phyloP scores from a whole-genome alignment of 2,888 invertebrate genomes.

The Cephus nigrinus region DNA sequence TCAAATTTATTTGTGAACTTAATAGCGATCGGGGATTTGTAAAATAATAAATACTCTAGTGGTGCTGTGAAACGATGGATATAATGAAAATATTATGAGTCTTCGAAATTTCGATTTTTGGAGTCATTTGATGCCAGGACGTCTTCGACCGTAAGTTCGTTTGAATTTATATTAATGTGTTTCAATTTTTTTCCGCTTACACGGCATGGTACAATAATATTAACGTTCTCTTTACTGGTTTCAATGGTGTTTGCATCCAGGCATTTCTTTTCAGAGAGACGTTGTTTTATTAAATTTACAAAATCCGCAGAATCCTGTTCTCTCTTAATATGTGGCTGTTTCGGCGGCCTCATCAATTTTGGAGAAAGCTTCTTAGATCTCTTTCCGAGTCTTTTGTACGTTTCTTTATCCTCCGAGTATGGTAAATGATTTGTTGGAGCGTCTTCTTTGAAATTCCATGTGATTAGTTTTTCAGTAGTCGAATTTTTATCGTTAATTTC shows the following conservation, averaged over 20 bases:
- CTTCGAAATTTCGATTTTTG: neutral
- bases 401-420: neutral
- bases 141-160: neutral
- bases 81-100: neutral
- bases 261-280: constrained; percentile 32
- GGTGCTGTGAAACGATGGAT: neutral
- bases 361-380: neutral
- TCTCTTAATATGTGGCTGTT: neutral
- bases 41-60: neutral
- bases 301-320: constrained; percentile 24
- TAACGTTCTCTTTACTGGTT: neutral
- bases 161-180: neutral
- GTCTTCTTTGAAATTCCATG: neutral
- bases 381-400: neutral
- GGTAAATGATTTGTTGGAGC: neutral
- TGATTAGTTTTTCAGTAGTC: neutral
- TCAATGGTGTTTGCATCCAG: neutral
- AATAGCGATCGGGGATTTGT: neutral
- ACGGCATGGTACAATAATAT: neutral
- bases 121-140: neutral
- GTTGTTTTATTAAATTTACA: constrained; percentile 33
- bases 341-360: neutral
- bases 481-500: neutral
- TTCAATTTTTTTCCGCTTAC: neutral
- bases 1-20: neutral